Conservation (phyloP, 2,113 vertebrate species). For the Mirza zaza region DNA sequence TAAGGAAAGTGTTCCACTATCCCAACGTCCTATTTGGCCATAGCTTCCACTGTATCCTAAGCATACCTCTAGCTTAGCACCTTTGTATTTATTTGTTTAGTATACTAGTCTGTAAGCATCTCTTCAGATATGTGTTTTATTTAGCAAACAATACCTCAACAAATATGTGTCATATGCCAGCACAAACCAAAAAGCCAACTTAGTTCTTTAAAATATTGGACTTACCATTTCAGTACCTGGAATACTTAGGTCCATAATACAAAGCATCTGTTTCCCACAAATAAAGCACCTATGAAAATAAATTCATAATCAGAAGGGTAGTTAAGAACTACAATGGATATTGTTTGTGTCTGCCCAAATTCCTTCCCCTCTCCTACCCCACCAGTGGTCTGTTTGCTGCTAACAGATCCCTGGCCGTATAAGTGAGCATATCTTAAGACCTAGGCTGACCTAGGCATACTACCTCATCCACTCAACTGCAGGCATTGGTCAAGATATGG, state of each 20-base stretch:
- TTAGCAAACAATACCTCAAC: constrained; percentile 20
- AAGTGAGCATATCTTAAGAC: background rate
- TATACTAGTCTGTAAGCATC: background rate
- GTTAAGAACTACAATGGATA: background rate
- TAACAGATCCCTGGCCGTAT: background rate
- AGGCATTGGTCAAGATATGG: background rate
- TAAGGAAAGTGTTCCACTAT: background rate
- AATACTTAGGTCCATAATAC: constrained; percentile 16
- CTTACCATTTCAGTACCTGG: constrained; percentile 46
- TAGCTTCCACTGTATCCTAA: background rate
- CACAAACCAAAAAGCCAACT: constrained; percentile 1
- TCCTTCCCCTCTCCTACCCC: background rate
- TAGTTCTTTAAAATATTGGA: constrained; percentile 44
- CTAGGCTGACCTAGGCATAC: background rate
- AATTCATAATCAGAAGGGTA: constrained; percentile 28
- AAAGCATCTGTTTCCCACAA: constrained; percentile 29
- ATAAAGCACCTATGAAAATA: constrained; percentile 55
- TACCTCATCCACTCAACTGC: background rate
- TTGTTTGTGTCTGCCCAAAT: background rate
- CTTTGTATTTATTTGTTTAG: background rate
- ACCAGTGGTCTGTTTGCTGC: background rate
- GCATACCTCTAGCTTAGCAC: background rate
- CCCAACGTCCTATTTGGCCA: background rate
- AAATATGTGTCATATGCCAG: background rate
- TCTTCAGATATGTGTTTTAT: background rate